Evolutionary conservation across 2,888 invertebrate species (phyloP).

Genomic region (Branchipolynoe longqiensis): DNA sequence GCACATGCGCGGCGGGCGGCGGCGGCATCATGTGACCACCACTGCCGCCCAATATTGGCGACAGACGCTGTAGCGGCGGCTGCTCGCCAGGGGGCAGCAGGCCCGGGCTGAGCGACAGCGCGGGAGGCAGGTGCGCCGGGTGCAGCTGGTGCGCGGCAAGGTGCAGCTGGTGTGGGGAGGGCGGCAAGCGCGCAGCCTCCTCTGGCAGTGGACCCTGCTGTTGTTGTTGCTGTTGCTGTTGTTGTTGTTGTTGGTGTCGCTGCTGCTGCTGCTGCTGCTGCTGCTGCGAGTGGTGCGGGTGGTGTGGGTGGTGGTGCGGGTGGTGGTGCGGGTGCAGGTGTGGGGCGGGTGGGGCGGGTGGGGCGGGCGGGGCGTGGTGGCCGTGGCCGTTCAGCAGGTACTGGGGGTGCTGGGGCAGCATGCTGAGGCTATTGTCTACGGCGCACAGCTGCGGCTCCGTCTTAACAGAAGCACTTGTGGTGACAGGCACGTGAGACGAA

Average conservation of each 20-base stretch:
- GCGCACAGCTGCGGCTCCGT: slow-evolving; percentile 41
- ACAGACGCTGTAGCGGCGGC: background rate
- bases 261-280: slow-evolving; percentile 42
- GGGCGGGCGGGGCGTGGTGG: background rate
- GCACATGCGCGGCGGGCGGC: background rate
- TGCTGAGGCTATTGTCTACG: slow-evolving; percentile 59
- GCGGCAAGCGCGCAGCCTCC: slow-evolving; percentile 37
- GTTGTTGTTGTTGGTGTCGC: slow-evolving; percentile 54
- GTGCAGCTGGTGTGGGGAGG: background rate
- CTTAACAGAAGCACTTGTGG: slow-evolving; percentile 51
- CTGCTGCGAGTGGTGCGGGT: slow-evolving; percentile 11
- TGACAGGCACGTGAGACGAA: slow-evolving; percentile 41
- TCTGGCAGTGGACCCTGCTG: slow-evolving; percentile 40
- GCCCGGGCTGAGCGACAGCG: background rate
- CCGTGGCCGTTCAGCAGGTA: slow-evolving; percentile 65
- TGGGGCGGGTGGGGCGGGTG: slow-evolving; percentile 59
- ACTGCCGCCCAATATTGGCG: background rate
- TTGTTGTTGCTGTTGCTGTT: slow-evolving; percentile 41
- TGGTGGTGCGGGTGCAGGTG: background rate
- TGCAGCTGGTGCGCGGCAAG: slow-evolving; percentile 33
- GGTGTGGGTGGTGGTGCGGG: slow-evolving; percentile 2
- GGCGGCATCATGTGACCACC: slow-evolving; percentile 41
- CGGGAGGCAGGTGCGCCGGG: slow-evolving; percentile 41
- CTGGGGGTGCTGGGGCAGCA: slow-evolving; percentile 65
- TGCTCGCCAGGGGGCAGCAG: background rate